phyloP scores from a whole-genome alignment of 2,113 vertebrate species.

The Bubo blakistoni region DNA sequence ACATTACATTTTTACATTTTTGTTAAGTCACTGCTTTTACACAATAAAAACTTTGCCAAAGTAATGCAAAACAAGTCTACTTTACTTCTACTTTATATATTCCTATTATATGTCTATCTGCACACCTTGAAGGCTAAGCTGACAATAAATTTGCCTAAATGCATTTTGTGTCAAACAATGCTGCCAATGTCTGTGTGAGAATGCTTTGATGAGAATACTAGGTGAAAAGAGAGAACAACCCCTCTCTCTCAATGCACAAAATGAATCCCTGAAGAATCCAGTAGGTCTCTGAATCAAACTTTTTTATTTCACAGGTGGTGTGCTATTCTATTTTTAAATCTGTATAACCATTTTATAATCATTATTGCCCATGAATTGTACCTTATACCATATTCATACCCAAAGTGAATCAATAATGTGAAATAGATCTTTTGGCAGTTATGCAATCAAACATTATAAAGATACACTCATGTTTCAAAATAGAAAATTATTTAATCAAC shows the following conservation, averaged over 20 bases:
- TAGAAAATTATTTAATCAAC: not conserved
- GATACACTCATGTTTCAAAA: not conserved
- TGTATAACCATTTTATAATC: not conserved
- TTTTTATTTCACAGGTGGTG: not conserved
- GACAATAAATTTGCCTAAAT: not conserved
- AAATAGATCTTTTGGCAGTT: not conserved
- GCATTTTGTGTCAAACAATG: not conserved
- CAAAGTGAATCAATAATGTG: not conserved
- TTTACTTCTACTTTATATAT: not conserved
- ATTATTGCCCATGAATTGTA: not conserved
- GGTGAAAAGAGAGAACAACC: not conserved
- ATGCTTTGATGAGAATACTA: not conserved
- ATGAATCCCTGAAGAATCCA: not conserved
- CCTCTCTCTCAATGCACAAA: not conserved
- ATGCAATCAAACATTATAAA: not conserved
- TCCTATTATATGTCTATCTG: not conserved
- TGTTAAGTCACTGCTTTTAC: not conserved
- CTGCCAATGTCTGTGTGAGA: not conserved
- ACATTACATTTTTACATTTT: not conserved
- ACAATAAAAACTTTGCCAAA: not conserved
- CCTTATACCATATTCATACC: not conserved
- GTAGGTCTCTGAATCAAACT: not conserved
- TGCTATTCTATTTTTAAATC: not conserved
- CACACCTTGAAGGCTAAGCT: not conserved
- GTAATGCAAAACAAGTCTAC: not conserved